A percentile compares a stretch with the other conserved stretches of the same genome.
Evolutionary conservation across 2,888 invertebrate genomes (phyloP).

Genomic region (Hemistola chrysoprasaria): DNA sequence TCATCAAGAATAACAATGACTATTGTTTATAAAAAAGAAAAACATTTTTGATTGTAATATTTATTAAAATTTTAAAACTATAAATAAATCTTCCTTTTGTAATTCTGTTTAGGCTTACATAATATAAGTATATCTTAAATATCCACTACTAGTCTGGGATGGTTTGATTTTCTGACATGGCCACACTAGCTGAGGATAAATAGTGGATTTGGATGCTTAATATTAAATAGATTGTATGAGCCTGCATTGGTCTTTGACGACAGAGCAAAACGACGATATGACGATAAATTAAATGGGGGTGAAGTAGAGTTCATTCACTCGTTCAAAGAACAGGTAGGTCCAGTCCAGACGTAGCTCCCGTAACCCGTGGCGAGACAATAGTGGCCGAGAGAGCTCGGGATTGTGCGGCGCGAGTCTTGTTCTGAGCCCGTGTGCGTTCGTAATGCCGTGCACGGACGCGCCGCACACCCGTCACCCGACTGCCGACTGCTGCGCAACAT

Average conservation of each 20-base stretch:
- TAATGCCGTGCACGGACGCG: slow-evolving; percentile 42
- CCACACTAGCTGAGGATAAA: too few species aligned
- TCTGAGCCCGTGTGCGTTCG: slow-evolving; percentile 38
- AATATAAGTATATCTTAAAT: too few species aligned
- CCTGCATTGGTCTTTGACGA: too few species aligned
- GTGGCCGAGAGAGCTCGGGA: slow-evolving; percentile 14
- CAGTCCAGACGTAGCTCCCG: slow-evolving; percentile 40
- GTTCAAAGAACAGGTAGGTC: slow-evolving; percentile 45
- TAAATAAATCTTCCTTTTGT: too few species aligned
- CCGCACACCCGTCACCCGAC: slow-evolving; percentile 58
- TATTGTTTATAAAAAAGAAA: slow-evolving; percentile 2
- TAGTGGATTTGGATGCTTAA: too few species aligned
- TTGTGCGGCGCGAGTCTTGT: slow-evolving; percentile 9
- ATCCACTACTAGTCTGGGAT: too few species aligned
- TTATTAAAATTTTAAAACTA: too few species aligned
- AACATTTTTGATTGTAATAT: too few species aligned
- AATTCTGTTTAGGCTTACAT: too few species aligned
- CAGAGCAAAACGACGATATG: too few species aligned
- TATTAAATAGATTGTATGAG: too few species aligned
- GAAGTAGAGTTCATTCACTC: slow-evolving; percentile 55
- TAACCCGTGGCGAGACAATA: slow-evolving; percentile 49
- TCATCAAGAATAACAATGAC: slow-evolving; percentile 5
- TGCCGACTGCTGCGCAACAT: slow-evolving; percentile 68
- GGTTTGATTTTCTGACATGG: too few species aligned
- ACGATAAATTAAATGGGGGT: slow-evolving; percentile 42